Percentiles rank a stretch among this genome's conserved stretches.
phyloP scores from a whole-genome alignment of 2,797 vertebrate genomes.

The Lepilemur septentrionalis region DNA sequence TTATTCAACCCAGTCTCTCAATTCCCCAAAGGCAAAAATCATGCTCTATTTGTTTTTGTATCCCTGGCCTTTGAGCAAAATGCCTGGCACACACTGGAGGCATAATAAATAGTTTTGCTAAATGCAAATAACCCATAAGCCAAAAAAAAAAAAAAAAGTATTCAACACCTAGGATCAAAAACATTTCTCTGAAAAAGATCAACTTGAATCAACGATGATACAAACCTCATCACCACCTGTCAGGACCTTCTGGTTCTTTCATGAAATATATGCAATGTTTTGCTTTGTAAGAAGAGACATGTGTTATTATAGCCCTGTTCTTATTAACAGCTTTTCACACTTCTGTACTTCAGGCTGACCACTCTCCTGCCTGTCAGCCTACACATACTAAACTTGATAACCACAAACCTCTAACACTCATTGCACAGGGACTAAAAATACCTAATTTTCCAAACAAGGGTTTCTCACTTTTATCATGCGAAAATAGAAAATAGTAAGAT shows the following conservation, averaged over 20 bases:
- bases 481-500: slow-evolving; percentile 33
- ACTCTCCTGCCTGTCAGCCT: neutral
- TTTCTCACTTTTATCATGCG: slow-evolving; percentile 19
- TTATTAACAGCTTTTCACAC: slow-evolving; percentile 16
- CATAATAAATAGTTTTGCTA: neutral
- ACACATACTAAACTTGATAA: neutral
- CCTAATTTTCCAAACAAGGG: slow-evolving; percentile 27
- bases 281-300: neutral
- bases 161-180: neutral
- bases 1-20: neutral
- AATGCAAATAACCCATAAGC: neutral
- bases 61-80: neutral
- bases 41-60: neutral
- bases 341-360: slow-evolving; percentile 31
- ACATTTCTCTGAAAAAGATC: slow-evolving; percentile 17
- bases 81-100: neutral
- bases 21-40: neutral
- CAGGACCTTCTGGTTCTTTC: neutral
- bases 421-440: slow-evolving; percentile 48
- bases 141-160: slow-evolving; percentile 47
- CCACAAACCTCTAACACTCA: slow-evolving; percentile 28
- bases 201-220: neutral
- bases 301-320: neutral
- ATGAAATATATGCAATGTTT: neutral
- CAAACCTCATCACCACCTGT: neutral